Evolutionary conservation across 2,113 vertebrate species (phyloP).

Genomic region (Bungarus multicinctus): DNA sequence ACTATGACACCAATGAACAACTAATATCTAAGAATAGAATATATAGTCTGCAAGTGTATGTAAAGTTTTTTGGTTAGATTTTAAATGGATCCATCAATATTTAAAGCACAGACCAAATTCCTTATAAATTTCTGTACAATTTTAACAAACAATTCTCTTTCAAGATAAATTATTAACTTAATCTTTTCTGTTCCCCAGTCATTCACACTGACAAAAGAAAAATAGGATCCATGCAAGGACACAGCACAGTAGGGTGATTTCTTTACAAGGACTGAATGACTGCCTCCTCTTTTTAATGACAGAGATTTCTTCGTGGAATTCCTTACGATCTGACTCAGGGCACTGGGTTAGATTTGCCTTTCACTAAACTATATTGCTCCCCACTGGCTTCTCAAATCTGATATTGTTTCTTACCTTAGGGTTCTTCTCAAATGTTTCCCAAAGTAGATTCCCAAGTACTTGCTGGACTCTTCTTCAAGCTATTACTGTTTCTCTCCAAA

Average conservation of each 20-base stretch:
- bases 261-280: no score
- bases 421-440: not conserved
- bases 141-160: not conserved
- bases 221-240: not conserved
- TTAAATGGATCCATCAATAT: no score
- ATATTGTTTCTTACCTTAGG: not conserved
- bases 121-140: not conserved
- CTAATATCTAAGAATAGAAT: no score
- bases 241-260: not conserved
- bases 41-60: no score
- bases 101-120: no score
- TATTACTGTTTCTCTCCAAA: not conserved
- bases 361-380: not conserved
- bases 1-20: no score
- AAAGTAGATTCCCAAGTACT: not conserved
- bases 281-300: not conserved
- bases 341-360: not conserved
- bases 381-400: not conserved
- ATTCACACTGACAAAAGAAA: not conserved
- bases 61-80: no score
- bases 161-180: not conserved
- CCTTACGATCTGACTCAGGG: not conserved
- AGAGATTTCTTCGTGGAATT: not conserved
- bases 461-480: not conserved
- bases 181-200: not conserved